Conservation (phyloP, 2,888 invertebrate genomes). For the Eurytoma californica region DNA sequence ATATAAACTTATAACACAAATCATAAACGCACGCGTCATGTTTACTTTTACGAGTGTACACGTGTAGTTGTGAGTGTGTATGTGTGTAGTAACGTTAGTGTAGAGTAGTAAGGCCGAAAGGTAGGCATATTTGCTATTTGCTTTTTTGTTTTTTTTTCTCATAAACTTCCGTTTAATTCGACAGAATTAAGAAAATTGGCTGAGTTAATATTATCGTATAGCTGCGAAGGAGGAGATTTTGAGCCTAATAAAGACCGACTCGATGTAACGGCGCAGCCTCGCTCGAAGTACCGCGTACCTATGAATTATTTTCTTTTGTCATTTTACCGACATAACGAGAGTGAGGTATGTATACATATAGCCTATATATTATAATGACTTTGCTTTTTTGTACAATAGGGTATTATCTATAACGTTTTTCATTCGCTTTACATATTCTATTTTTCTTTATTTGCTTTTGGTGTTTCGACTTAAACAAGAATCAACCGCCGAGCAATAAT, state of each 20-base stretch:
- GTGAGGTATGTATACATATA: constrained; percentile 47
- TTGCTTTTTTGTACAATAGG: constrained; percentile 47
- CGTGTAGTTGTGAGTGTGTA: not conserved
- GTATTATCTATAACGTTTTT: constrained; percentile 9
- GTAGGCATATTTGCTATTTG: constrained; percentile 65
- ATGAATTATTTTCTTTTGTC: constrained; percentile 21
- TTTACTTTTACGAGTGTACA: not conserved
- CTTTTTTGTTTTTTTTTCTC: constrained; percentile 43
- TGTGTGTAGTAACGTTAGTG: constrained; percentile 43
- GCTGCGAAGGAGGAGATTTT: constrained; percentile 38
- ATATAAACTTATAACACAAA: constrained; percentile 48
- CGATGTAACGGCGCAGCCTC: constrained; percentile 30
- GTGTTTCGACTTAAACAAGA: constrained; percentile 36
- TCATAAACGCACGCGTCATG: constrained; percentile 40
- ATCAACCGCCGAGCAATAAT: constrained; percentile 36
- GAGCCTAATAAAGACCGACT: not conserved
- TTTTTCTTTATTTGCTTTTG: constrained; percentile 19
- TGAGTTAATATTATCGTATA: constrained; percentile 32
- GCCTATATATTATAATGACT: constrained; percentile 31
- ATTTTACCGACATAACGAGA: constrained; percentile 42
- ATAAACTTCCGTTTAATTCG: constrained; percentile 55
- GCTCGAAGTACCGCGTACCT: not conserved
- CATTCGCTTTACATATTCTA: not conserved
- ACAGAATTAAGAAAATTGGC: constrained; percentile 38
- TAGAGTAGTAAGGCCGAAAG: constrained; percentile 71